Conservation (phyloP, 2,113 vertebrate species). For the Morone chrysops region DNA sequence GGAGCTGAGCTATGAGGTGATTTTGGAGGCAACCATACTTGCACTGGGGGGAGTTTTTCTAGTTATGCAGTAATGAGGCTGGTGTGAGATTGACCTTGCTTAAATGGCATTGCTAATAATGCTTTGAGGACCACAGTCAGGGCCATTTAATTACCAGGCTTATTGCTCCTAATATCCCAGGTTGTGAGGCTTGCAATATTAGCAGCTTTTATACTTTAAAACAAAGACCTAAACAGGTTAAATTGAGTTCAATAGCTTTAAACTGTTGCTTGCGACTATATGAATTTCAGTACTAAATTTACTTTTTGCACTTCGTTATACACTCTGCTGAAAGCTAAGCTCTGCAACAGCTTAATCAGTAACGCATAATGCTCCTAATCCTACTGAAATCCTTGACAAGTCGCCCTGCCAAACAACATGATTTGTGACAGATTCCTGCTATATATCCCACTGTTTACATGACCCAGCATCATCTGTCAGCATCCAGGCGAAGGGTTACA, state of each 20-base stretch:
- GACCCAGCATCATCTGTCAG: slow-evolving; percentile 14
- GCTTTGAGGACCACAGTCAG: slow-evolving; percentile 62
- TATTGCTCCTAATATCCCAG: slow-evolving; percentile 52
- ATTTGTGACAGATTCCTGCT: slow-evolving; percentile 49
- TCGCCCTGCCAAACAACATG: slow-evolving; percentile 37
- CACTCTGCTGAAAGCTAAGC: slow-evolving; percentile 29
- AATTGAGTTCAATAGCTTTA: slow-evolving; percentile 9
- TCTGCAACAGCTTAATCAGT: slow-evolving; percentile 41
- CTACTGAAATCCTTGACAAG: slow-evolving; percentile 37
- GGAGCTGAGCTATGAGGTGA: slow-evolving; percentile 28
- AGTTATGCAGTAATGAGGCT: slow-evolving; percentile 66
- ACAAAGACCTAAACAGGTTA: slow-evolving; percentile 35
- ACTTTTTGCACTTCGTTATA: slow-evolving; percentile 27
- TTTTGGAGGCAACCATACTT: slow-evolving; percentile 25
- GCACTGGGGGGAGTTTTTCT: slow-evolving; percentile 47
- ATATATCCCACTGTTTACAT: slow-evolving; percentile 17
- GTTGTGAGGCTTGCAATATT: slow-evolving; percentile 26
- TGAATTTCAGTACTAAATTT: neutral
- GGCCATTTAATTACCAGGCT: slow-evolving; percentile 69
- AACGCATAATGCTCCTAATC: slow-evolving; percentile 48
- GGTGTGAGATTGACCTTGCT: slow-evolving; percentile 77
- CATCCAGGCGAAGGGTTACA: neutral
- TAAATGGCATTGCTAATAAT: slow-evolving; percentile 78
- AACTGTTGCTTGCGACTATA: slow-evolving; percentile 5
- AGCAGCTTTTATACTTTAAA: slow-evolving; percentile 45